Base-by-base conservation (phyloP, 1,140 invertebrate genomes). In the Pseudomyrmex cubaensis region DNA sequence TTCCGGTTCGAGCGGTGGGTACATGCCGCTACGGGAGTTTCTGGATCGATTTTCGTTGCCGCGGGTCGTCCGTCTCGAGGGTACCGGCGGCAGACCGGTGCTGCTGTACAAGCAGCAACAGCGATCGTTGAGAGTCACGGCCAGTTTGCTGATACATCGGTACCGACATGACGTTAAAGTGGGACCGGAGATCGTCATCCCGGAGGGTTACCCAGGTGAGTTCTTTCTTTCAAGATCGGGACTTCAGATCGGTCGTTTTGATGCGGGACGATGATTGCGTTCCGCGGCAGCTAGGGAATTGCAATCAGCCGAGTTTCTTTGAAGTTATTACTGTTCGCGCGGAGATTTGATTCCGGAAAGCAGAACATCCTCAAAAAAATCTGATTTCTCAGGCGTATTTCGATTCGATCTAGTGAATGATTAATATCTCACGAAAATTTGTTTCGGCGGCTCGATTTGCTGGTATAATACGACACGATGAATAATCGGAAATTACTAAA, bases 111-210 rank as follows among this genome's bases (percentile, higher is more conserved):
- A 94, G 85, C 94, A 94, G 86, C 94, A 94, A 82, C 93, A 93
- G 63, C 87, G 91, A 88, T 94, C 94, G 22, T 90, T 94, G 54
- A 90, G 94, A 77, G 94, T 94, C 84, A 94, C 93, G 9, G 93
- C 94, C 0, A 94, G 91, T 15, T 80, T 94, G 7, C 77, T 94
- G 15, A 93, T 94, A 70, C 94, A 94, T 87, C 93, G 93, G 12
- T 94, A 94, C 70, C 90, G 93, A 22, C 93, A 94, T 77, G 94
- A 94, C 82, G 93, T 94, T 86, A 94, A 94, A 83, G 93, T 94
- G 44, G 93, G 93, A 73, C 93, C 94, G 83, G 94, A 94, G 90
- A 94, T 94, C 74, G 94, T 94, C 83, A 94, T 94, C 72, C 93
- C 94, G 61, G 93, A 94, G 75, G 94, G 93, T 89, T 94, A 94